These are phyloP conservation scores for Plestiodon gilberti DNA, from an alignment of 2,113 vertebrate genomes.

Conservation along the genomic window DNA sequence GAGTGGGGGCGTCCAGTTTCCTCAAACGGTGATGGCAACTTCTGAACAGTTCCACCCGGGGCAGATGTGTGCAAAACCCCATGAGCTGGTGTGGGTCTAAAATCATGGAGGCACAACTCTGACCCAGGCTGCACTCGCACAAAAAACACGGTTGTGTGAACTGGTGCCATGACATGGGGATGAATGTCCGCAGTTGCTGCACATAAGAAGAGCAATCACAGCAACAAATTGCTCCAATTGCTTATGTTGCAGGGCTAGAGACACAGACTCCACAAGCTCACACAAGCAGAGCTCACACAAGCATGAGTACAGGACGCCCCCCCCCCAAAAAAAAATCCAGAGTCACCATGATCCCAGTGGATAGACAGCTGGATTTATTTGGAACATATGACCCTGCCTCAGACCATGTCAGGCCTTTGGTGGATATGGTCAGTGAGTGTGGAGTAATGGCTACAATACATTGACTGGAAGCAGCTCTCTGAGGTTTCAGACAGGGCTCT, in stretches of 20 bases:
- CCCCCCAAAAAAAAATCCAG: neutral
- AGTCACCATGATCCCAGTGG: neutral
- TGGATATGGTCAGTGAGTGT: too few species aligned
- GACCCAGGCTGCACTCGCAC: neutral
- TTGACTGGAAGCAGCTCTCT: too few species aligned
- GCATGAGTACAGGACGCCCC: neutral
- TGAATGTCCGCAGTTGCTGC: neutral
- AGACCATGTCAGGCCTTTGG: too few species aligned
- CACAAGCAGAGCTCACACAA: neutral
- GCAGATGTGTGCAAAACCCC: neutral
- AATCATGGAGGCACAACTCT: neutral
- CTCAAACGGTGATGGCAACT: neutral
- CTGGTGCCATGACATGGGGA: neutral
- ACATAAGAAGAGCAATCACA: too few species aligned
- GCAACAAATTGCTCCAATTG: neutral
- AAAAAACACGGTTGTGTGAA: neutral
- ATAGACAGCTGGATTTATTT: neutral
- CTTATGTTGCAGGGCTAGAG: neutral
- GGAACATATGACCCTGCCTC: too few species aligned
- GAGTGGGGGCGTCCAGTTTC: constrained; percentile 16
- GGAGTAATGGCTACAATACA: too few species aligned
- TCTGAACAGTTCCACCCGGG: constrained; percentile 32
- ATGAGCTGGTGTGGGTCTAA: neutral
- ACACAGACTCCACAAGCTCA: neutral
- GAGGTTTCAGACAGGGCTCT: too few species aligned